Evolutionary conservation across 2,113 vertebrate species (phyloP).

Genomic region (Lepisosteus oculatus): DNA sequence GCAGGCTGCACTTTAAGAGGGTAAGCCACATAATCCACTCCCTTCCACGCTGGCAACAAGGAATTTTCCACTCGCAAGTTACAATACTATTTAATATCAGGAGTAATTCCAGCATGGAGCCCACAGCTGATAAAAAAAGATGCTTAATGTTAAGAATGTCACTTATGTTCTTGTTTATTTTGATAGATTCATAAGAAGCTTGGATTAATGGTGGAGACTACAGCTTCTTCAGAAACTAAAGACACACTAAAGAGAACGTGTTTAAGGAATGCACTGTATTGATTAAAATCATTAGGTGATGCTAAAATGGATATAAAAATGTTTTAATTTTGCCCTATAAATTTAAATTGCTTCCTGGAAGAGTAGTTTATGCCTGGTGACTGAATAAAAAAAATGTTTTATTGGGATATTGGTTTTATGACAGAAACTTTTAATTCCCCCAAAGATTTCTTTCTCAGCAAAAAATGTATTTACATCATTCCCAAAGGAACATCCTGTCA

Average conservation of each 20-base stretch:
- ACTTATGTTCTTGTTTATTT: conserved; percentile 26
- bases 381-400: background rate
- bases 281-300: no score
- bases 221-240: no score
- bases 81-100: conserved; percentile 16
- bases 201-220: background rate
- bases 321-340: no score
- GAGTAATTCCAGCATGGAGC: conserved; percentile 12
- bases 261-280: no score
- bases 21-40: conserved; percentile 56
- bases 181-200: conserved; percentile 27
- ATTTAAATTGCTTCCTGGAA: no score
- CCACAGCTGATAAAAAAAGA: conserved; percentile 22
- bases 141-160: conserved; percentile 4
- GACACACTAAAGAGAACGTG: no score
- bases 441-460: conserved; percentile 43
- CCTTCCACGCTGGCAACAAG: conserved; percentile 31
- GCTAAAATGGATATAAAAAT: no score
- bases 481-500: conserved; percentile 37
- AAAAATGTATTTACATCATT: conserved; percentile 52
- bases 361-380: no score
- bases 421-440: conserved; percentile 51
- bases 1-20: conserved; percentile 53
- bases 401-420: conserved; percentile 51
- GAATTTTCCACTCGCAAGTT: conserved; percentile 26